Conservation (phyloP, 2,797 vertebrate genomes). For the Acanthurus tractus region DNA sequence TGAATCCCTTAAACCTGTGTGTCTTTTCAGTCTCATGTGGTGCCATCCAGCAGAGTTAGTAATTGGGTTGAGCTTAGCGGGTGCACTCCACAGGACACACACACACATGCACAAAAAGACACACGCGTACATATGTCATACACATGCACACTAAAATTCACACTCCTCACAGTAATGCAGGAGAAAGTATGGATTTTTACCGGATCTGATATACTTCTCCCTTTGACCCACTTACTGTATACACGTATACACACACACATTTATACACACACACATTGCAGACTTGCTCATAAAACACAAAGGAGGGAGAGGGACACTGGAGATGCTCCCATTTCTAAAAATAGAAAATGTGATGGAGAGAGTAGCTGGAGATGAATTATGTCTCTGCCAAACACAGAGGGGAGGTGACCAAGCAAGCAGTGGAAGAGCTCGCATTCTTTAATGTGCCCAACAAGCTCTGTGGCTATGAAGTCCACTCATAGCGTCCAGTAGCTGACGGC, state of each 20-base stretch:
- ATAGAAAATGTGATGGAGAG: slow-evolving; percentile 67
- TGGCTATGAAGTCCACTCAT: not conserved
- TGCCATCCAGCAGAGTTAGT: slow-evolving; percentile 42
- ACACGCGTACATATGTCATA: slow-evolving; percentile 13
- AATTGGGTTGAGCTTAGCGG: slow-evolving; percentile 40
- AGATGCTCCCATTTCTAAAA: slow-evolving; percentile 74
- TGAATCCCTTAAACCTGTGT: not conserved
- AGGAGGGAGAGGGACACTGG: slow-evolving; percentile 57
- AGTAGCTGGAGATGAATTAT: slow-evolving; percentile 64
- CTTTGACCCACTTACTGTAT: slow-evolving; percentile 72
- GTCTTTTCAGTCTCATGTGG: slow-evolving; percentile 17
- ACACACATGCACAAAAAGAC: not conserved
- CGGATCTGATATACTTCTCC: slow-evolving; percentile 42
- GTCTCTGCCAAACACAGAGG: slow-evolving; percentile 46
- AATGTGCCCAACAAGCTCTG: not conserved
- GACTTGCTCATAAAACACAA: slow-evolving; percentile 61
- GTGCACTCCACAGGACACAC: slow-evolving; percentile 8
- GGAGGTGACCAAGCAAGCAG: slow-evolving; percentile 37
- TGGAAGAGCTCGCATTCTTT: slow-evolving; percentile 12
- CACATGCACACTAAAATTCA: not conserved
- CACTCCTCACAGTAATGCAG: not conserved
- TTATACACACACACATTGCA: not conserved
- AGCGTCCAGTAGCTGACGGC: not conserved
- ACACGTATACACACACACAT: not conserved
- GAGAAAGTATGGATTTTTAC: slow-evolving; percentile 10